These are phyloP conservation scores for Drosophila hamatofila DNA, from an alignment of 2,888 invertebrate genomes.

Conservation along the genomic window DNA sequence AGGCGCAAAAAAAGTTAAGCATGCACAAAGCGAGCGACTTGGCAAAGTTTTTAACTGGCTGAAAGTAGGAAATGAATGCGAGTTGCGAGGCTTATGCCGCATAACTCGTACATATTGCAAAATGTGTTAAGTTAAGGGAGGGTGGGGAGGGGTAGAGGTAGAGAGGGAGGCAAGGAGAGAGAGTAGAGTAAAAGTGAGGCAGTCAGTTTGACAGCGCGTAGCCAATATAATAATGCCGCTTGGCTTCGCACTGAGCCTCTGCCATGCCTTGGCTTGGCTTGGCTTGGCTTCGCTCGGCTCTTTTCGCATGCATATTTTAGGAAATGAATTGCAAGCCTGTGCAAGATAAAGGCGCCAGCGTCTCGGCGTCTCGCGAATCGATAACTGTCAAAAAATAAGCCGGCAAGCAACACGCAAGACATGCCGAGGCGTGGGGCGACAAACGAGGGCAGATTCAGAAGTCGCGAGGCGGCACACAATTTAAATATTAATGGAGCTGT, in stretches of 20 bases:
- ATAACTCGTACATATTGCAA: constrained; percentile 74
- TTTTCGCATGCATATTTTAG: constrained; percentile 76
- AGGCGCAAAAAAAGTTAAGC: constrained; percentile 67
- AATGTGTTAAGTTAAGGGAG: constrained; percentile 36
- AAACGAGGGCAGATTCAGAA: constrained; percentile 31
- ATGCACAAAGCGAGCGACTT: constrained; percentile 68
- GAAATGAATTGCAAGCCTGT: constrained; percentile 71
- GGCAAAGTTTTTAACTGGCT: constrained; percentile 65
- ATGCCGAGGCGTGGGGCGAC: neutral
- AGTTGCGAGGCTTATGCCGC: constrained; percentile 65
- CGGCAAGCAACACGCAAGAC: constrained; percentile 74
- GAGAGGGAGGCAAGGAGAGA: neutral
- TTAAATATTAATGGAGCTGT: constrained; percentile 82
- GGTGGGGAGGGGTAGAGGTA: neutral
- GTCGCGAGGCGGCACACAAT: constrained; percentile 73
- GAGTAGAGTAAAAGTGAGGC: neutral
- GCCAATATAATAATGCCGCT: constrained; percentile 73
- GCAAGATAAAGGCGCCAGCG: constrained; percentile 68
- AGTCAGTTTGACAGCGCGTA: constrained; percentile 69
- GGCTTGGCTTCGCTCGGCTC: constrained; percentile 4
- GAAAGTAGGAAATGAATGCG: constrained; percentile 64
- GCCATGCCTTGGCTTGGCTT: neutral
- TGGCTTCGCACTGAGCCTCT: constrained; percentile 22
- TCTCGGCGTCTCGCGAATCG: constrained; percentile 69
- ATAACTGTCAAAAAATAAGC: constrained; percentile 83